Percentiles rank a stretch among this genome's conserved stretches.
Evolutionary conservation across 2,888 invertebrate species (phyloP).

Genomic region (Nematopogon swammerdamellus): DNA sequence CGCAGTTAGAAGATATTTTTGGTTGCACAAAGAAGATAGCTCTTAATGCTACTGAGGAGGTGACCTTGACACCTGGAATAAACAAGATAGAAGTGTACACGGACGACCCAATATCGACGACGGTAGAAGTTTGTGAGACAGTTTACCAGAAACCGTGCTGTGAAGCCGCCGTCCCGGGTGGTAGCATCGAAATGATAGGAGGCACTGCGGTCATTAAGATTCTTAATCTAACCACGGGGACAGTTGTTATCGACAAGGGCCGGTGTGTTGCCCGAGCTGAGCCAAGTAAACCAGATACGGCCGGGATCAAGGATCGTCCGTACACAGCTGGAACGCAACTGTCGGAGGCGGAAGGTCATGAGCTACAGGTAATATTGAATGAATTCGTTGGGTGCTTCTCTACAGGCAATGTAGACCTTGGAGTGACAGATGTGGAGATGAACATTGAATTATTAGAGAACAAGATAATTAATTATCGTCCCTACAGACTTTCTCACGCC

Average conservation of each 20-base stretch:
- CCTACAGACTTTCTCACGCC: slow-evolving; percentile 7
- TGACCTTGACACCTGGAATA: slow-evolving; percentile 4
- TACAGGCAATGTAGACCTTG: slow-evolving; percentile 6
- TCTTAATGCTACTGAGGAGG: slow-evolving; percentile 4
- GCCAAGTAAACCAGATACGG: not conserved
- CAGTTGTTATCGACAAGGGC: not conserved
- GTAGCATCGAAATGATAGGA: too few species aligned
- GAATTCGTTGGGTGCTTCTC: slow-evolving; percentile 8
- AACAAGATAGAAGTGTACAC: slow-evolving; percentile 7
- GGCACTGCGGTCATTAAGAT: slow-evolving; percentile 7
- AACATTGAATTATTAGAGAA: slow-evolving; percentile 6
- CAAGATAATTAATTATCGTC: slow-evolving; percentile 7
- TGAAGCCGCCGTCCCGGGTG: too few species aligned
- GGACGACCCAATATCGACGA: slow-evolving; percentile 7
- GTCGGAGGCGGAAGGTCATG: not conserved
- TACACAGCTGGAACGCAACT: not conserved
- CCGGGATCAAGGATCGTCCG: too few species aligned
- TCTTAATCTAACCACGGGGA: slow-evolving; percentile 6
- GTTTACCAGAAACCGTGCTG: too few species aligned
- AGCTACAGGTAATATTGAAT: slow-evolving; percentile 2
- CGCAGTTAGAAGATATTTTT: slow-evolving; percentile 3
- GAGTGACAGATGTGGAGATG: slow-evolving; percentile 9
- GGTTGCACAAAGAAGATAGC: slow-evolving; percentile 2
- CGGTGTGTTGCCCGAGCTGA: slow-evolving; percentile 7
- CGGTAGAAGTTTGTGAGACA: not conserved